These are phyloP conservation scores for Rhinolophus sinicus DNA, from an alignment of 2,113 vertebrate species.

Conservation along the genomic window DNA sequence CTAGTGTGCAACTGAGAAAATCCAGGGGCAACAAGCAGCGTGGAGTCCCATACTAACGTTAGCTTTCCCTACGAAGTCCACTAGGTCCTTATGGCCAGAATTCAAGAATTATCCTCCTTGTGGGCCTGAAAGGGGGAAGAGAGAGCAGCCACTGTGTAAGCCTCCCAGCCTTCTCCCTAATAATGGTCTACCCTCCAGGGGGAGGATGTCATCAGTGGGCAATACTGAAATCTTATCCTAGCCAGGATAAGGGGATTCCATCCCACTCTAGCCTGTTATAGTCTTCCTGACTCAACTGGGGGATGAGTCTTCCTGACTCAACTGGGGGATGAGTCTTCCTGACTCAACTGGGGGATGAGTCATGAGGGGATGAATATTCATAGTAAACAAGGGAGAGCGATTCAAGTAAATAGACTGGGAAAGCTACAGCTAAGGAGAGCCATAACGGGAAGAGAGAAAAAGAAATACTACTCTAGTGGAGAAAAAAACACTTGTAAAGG, in stretches of 20 bases:
- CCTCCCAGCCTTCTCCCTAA: neutral
- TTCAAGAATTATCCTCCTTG: neutral
- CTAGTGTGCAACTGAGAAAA: neutral
- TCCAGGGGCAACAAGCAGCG: neutral
- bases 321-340: neutral
- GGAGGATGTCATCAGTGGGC: neutral
- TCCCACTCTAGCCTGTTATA: neutral
- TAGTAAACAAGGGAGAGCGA: neutral
- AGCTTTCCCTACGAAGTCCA: neutral
- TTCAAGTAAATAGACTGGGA: neutral
- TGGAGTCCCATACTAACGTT: neutral
- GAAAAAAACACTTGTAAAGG: neutral
- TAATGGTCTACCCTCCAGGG: neutral
- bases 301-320: neutral
- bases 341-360: neutral
- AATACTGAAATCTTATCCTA: neutral
- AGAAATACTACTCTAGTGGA: neutral
- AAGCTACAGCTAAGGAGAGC: neutral
- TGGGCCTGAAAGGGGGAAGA: neutral
- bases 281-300: neutral
- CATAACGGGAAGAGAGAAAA: accelerated
- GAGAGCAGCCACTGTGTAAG: neutral
- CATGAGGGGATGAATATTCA: neutral
- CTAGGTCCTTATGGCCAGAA: neutral
- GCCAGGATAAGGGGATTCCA: neutral